These are phyloP conservation scores for Mus pahari DNA, from an alignment of 2,113 vertebrate genomes.

Conservation along the genomic window DNA sequence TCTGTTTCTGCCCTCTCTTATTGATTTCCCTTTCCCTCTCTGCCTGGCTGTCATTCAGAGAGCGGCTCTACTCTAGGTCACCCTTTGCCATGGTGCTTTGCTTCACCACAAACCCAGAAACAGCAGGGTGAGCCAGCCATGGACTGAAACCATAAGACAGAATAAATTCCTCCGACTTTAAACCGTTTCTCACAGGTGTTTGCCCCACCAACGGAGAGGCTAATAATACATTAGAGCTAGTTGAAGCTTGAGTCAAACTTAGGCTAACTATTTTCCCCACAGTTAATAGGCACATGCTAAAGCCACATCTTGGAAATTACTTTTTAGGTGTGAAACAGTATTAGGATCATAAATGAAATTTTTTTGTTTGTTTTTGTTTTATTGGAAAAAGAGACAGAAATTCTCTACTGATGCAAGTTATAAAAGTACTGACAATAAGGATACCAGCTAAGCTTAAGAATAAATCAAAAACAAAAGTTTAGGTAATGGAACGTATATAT, in stretches of 20 bases:
- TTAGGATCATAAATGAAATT: not conserved
- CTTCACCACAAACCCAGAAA: not conserved
- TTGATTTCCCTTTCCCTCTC: not conserved
- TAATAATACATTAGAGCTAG: conserved; percentile 9
- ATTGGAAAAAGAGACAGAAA: not conserved
- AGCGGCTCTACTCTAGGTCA: not conserved
- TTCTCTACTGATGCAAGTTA: not conserved
- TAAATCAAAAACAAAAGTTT: not conserved
- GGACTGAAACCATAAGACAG: not conserved
- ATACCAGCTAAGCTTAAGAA: conserved; percentile 65
- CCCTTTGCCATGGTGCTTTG: not conserved
- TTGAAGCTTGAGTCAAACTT: not conserved
- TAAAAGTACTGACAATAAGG: conserved; percentile 34
- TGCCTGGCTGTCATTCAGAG: not conserved
- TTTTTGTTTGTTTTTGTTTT: not conserved
- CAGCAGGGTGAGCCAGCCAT: not conserved
- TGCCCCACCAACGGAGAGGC: not conserved
- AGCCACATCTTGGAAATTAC: not conserved
- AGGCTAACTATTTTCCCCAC: not conserved
- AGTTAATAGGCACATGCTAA: conserved; percentile 55
- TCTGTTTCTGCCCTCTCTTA: not conserved
- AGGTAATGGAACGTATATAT: not conserved
- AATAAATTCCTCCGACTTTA: not conserved
- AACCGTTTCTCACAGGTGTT: not conserved
- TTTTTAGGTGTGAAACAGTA: not conserved